Evolutionary conservation across 2,888 invertebrate species (phyloP).

Genomic region (Conomelus anceps): DNA sequence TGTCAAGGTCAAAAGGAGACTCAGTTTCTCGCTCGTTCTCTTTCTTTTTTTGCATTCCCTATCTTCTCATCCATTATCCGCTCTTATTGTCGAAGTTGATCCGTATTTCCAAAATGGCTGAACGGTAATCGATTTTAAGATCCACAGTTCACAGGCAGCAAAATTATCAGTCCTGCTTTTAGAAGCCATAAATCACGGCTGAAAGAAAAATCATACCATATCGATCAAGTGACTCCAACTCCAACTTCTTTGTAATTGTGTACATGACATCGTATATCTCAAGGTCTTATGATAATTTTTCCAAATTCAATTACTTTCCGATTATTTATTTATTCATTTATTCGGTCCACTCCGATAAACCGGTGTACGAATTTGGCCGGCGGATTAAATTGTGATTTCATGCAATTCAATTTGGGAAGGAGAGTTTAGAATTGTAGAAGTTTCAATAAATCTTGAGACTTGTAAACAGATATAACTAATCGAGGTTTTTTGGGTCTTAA

Average conservation of each 20-base stretch:
- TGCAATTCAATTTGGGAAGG: not conserved
- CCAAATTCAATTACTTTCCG: not conserved
- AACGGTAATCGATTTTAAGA: not conserved
- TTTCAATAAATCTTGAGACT: not conserved
- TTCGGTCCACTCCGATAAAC: not conserved
- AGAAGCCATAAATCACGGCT: not conserved
- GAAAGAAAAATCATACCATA: not conserved
- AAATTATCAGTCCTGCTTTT: not conserved
- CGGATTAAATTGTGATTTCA: not conserved
- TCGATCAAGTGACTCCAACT: not conserved
- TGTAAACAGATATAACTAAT: not conserved
- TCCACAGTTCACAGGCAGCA: not conserved
- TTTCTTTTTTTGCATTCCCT: not conserved
- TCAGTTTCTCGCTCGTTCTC: not conserved
- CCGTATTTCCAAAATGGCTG: not conserved
- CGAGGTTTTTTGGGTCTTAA: not conserved
- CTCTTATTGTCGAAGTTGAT: not conserved
- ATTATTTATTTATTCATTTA: not conserved
- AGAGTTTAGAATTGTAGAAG: not conserved
- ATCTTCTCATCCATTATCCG: not conserved
- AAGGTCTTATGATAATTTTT: not conserved
- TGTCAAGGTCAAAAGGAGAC: not conserved
- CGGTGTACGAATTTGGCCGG: not conserved
- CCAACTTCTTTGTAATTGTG: not conserved
- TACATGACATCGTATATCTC: not conserved